Evolutionary conservation across 2,113 vertebrate genomes (phyloP), one percentile per base, ranked within the genome.

Genomic region (Hymenochirus boettgeri): DNA sequence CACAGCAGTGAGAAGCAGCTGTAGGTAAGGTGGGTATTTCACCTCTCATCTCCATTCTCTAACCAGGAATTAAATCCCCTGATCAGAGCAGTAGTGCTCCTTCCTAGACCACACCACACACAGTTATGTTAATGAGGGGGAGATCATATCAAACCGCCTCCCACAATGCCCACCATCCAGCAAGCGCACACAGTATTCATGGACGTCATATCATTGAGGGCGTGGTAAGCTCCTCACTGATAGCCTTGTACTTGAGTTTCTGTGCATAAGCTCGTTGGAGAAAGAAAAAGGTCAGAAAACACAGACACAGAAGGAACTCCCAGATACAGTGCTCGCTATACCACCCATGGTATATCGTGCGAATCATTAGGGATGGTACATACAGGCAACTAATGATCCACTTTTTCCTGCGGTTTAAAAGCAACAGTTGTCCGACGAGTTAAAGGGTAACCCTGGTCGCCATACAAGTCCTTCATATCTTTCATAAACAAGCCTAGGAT

Each of bases 221-320:
- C 93, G 81, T 96, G 95, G 88, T 98, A 89, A 98, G 81, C 75
- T 98, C 95, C 87, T 98, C 95, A 76, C 95, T 97, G 90, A 98
- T 96, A 80, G 95, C 95, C 84, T 98, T 98, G 89, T 97, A 98
- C 90, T 98, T 98, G 78, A 98, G 93, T 86, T 98, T 98, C 88
- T 98, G 95, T 81, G 95, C 88, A 79, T 98, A 98, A 97, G 93
- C 85, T 98, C 93, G 83, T 98, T 88, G 70, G 65, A 71, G 66
- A 71, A 54, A 45, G 17, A 47, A 21, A 29, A 22, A 24, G 72
- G 76, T 61, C 29, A 31, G 29, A 31, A 74, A 72, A 71, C 73
- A 70, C 33, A 1, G 19, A 25, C 25, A 6, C 9, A 3, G n/a
- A 6, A 5, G 13, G 39, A 42, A 13, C n/a, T 31, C 10, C 29